Base-by-base conservation (phyloP, 92 coral and sea anemone species). In the Ricordea florida region DNA sequence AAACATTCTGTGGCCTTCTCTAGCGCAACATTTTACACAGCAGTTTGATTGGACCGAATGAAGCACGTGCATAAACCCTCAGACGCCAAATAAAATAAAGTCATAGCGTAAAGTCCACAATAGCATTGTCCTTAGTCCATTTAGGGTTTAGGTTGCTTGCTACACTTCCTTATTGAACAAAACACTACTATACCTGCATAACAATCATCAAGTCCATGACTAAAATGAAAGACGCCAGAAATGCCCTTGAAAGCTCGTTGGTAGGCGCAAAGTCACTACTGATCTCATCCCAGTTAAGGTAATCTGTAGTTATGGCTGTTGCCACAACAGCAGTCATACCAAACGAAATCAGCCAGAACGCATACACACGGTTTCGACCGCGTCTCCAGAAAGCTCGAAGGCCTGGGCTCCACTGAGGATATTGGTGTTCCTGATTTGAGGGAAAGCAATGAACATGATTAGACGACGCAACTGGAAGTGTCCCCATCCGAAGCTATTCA, bases 201-300 rank as follows among this genome's bases (percentile, higher is more conserved):
- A 90, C 92, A 58, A 90, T 90, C 74, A 90, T 64, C 55, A 90
- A 79, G 57, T 90, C 96, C 96, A 90, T 90, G 22, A 90, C 96
- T 0, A 90, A 90, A 30, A 90, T 90, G 42, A 90, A 90, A 8
- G 96, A 87, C 1, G 92, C 96, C 57, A 90, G 73, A 50, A 77
- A 90, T 0, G 96, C 92, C 37, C 96, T 83, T 33, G 96, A 82
- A 18, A 87, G 31, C 52, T 90, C 96, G 37, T 83, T 90, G 14
- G 96, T 90, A 1, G 96, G 92, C 84, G 87, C 87, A 46, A 90
- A 90, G 78, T 90, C 84, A 5, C 72, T 76, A 43, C 96, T 87
- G 46, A 90, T 90, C 43, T 85, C 86, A 36, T 90, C 96, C 96
- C 96, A 90, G 78, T 87, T 77, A 32, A 90, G 57, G 58, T 77